phyloP scores from a whole-genome alignment of 2,888 invertebrate species.

The Macrosoma leucophasiata region DNA sequence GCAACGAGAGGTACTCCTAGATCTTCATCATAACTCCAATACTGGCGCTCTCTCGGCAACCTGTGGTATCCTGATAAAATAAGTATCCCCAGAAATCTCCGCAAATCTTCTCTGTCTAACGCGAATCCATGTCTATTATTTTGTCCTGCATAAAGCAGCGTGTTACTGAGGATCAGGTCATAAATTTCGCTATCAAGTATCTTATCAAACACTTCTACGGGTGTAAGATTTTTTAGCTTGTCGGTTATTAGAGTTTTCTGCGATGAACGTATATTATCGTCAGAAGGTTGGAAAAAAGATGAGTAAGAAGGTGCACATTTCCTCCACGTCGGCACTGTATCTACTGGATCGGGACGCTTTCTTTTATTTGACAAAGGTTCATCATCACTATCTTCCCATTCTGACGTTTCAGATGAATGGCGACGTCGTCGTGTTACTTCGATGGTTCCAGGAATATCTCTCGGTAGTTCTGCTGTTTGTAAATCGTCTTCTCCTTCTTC shows the following conservation, averaged over 20 bases:
- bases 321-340: conserved; percentile 1
- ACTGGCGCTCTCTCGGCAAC: conserved; percentile 1
- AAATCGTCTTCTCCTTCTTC: conserved; percentile 27
- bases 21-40: conserved; percentile 18
- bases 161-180: conserved; percentile 1
- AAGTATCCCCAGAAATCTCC: conserved; percentile 1
- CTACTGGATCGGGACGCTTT: too few relatives aligned
- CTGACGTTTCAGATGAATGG: background rate
- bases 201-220: conserved; percentile 6
- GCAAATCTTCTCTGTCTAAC: background rate
- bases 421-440: background rate
- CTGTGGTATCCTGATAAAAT: conserved; percentile 3
- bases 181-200: conserved; percentile 3
- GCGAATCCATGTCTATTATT: conserved; percentile 2
- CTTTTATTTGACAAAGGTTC: too few relatives aligned
- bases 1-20: conserved; percentile 11
- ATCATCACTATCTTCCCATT: too few relatives aligned
- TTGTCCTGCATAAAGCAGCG: conserved; percentile 1
- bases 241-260: background rate
- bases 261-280: conserved; percentile 1
- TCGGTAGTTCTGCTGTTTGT: conserved; percentile 19
- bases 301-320: conserved; percentile 2
- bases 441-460: conserved; percentile 24
- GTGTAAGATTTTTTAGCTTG: background rate
- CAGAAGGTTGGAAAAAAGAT: background rate